Base-by-base conservation (phyloP, 1,140 invertebrate genomes). In the Melipona quadrifasciata region DNA sequence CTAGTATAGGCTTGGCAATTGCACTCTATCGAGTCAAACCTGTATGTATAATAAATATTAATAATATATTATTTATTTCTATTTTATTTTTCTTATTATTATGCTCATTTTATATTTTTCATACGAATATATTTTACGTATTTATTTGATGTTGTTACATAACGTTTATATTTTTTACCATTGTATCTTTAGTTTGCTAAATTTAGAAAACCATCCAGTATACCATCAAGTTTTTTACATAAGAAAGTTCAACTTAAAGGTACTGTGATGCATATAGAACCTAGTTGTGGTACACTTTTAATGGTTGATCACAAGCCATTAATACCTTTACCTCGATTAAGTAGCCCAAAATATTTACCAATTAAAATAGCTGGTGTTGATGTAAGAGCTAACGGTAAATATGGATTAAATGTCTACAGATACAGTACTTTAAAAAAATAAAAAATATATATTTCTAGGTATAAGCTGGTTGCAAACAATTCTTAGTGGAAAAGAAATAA, bases 271-370 rank as follows among this genome's bases (percentile, higher is more conserved):
- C 82, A 90, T 79, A 93, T 96, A 81, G 95, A 95, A 84, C 93
- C 95, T n/a, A 93, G 90, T 84, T 85, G 85, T 27, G 92, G 91
- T 34, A 86, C 92, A 34, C 86, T 95, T 73, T 88, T 96, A 73
- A 94, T 95, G 92, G 89, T 96, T 51, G 92, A 95, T 88, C 95
- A 96, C 83, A 94, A 94, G 90, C 95, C 95, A 31, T 88, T 95
- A 78, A 86, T 96, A 77, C 47, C 89, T 8, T 72, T 95, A 31
- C 95, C 94, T 64, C 89, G 89, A 80, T 84, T 94, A 12, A 85
- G 89, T 75, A 86, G 88, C 58, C 57, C 85, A n/a, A 93, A 92
- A 53, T 90, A 93, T 87, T 91, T 96, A 87, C 95, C 95, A 10
- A 90, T 95, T n/a, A 95, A 95, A 92, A 92, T 96, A 77, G 93